Evolutionary conservation across 2,888 invertebrate species (phyloP).

Genomic region (Spialia ferax): DNA sequence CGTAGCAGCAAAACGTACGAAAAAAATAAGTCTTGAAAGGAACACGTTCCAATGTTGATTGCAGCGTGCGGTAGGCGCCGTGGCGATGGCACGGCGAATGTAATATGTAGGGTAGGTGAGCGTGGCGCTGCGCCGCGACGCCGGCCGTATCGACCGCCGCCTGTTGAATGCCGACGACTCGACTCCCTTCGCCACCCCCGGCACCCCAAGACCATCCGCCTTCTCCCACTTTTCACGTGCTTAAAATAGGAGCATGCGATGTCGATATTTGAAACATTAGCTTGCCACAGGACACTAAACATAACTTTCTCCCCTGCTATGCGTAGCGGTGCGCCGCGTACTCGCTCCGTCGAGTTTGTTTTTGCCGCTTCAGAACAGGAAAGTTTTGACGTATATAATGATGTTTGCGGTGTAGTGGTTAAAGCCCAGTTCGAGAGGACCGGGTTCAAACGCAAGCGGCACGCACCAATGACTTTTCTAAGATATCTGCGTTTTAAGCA

Average conservation of each 20-base stretch:
- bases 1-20: neutral
- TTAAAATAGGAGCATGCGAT: constrained; percentile 83
- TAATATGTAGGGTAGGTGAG: constrained; percentile 62
- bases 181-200: constrained; percentile 56
- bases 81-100: constrained; percentile 46
- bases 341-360: constrained; percentile 9
- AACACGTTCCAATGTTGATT: constrained; percentile 32
- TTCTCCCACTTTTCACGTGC: constrained; percentile 80
- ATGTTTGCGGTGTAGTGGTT: no score
- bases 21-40: constrained; percentile 12
- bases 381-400: neutral
- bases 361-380: neutral
- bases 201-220: constrained; percentile 67
- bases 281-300: constrained; percentile 67
- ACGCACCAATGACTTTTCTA: no score
- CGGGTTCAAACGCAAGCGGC: no score
- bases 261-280: constrained; percentile 83
- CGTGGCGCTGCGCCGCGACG: constrained; percentile 73
- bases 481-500: no score
- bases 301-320: constrained; percentile 46
- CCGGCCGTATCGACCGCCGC: constrained; percentile 82
- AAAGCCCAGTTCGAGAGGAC: no score
- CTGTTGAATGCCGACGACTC: constrained; percentile 81
- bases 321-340: constrained; percentile 9
- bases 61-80: constrained; percentile 42